These are phyloP conservation scores for Anguilla megastoma DNA, from an alignment of 2,797 vertebrate genomes.

Conservation along the genomic window DNA sequence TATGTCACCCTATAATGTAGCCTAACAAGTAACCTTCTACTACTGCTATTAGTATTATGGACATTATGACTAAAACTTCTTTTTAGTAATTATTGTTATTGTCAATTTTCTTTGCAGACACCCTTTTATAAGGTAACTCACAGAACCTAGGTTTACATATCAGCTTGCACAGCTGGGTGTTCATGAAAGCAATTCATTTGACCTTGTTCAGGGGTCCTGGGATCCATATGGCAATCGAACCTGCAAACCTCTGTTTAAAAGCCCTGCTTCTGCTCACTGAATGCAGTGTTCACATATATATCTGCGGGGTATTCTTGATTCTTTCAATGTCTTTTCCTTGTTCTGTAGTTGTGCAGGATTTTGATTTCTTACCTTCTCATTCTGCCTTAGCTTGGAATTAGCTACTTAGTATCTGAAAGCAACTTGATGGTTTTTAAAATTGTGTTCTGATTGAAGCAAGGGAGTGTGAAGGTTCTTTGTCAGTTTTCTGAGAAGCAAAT, in stretches of 20 bases:
- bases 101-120: background rate
- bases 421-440: background rate
- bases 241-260: constrained; percentile 51
- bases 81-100: constrained; percentile 5
- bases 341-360: background rate
- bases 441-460: background rate
- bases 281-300: background rate
- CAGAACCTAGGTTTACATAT: background rate
- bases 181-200: background rate
- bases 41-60: constrained; percentile 2
- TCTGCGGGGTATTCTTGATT: background rate
- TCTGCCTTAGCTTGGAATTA: background rate
- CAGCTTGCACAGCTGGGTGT: background rate
- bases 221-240: background rate
- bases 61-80: constrained; percentile 20
- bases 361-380: background rate
- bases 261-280: background rate
- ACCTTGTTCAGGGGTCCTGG: background rate
- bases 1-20: constrained; percentile 35
- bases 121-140: background rate
- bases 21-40: background rate
- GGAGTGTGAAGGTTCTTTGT: background rate
- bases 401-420: background rate
- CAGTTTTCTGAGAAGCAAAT: background rate
- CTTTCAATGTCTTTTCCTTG: background rate